phyloP scores from a whole-genome alignment of 2,797 vertebrate species.

The Hippoglossus hippoglossus region DNA sequence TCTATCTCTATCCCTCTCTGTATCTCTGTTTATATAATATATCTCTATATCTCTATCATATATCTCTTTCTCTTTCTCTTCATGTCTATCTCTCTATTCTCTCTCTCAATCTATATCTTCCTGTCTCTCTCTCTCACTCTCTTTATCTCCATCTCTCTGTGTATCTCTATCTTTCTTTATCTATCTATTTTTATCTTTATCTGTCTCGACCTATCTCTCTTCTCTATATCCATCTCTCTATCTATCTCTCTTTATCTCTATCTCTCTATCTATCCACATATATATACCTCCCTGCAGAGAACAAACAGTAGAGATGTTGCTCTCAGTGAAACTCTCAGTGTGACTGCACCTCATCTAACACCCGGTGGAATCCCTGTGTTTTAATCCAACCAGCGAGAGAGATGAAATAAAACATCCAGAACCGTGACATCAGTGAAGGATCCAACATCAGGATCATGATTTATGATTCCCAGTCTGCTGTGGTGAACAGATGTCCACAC shows the following conservation, averaged over 20 bases:
- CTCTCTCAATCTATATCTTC: not conserved
- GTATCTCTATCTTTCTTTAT: too few species aligned
- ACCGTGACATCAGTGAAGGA: conserved; percentile 41
- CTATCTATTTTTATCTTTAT: too few species aligned
- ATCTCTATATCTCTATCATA: too few species aligned
- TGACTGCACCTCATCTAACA: not conserved
- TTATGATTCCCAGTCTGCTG: conserved; percentile 31
- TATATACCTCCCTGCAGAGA: not conserved
- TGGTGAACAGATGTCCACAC: conserved; percentile 55
- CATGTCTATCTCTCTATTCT: too few species aligned
- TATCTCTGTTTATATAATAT: too few species aligned
- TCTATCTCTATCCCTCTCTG: too few species aligned
- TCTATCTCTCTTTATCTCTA: not conserved
- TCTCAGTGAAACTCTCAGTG: not conserved
- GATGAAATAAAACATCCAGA: conserved; percentile 19
- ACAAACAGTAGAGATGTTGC: conserved; percentile 9
- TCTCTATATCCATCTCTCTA: not conserved
- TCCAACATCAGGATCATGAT: conserved; percentile 50
- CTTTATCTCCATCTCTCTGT: too few species aligned
- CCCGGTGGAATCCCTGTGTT: not conserved
- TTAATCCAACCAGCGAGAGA: not conserved
- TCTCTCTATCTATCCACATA: too few species aligned
- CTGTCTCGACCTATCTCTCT: too few species aligned
- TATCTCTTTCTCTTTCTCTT: too few species aligned
- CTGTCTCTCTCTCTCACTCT: too few species aligned